Base-by-base conservation (phyloP, 1,140 invertebrate species). In the Papilio helenus region DNA sequence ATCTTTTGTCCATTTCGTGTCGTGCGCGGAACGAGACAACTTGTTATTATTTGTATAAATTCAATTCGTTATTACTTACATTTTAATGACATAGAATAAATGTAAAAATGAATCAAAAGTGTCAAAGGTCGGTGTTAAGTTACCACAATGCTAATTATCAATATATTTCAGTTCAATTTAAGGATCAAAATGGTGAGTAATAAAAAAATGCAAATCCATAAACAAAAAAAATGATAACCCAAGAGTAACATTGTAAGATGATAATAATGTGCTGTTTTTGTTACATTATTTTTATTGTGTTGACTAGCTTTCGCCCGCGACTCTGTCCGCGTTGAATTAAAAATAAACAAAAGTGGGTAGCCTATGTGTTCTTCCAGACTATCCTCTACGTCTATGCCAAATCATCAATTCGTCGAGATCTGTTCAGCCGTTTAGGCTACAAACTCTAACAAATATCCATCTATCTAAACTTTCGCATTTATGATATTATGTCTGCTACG, bases 91-190 rank as follows among this genome's bases (percentile, higher is more conserved):
- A 61, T 80, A 51, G 65, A 68, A 71, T 55, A 49, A 44, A n/a
- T 72, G 7, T 12, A 81, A 89, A 85, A 79, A 91, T 93, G 90
- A 87, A 79, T 55, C 86, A 84, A 81, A 87, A 82, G 46, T 82
- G 80, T 73, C 83, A 84, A 80, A 86, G 85, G 72, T 85, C 87
- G 14, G 82, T 84, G 23, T 90, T 84, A 82, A 86, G 87, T 49
- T 92, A 92, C 72, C 92, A 90, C 79, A 90, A 88, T 86, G 88
- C 87, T 74, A 89, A 92, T 83, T 92, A 92, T 83, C 87, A 91
- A 79, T 94, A 94, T 68, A 87, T 84, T 23, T 85, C 87, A 3
- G 87, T 93, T 79, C 86, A 88, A 81, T 91, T 90, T 84, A 92
- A 92, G 86, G 88, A 92, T 79, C 76, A 77, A 65, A 85, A 88